Percentiles rank a stretch among this genome's conserved stretches.
Evolutionary conservation across 1,140 invertebrate species (phyloP).

Genomic region (Himalopsyche phryganea): DNA sequence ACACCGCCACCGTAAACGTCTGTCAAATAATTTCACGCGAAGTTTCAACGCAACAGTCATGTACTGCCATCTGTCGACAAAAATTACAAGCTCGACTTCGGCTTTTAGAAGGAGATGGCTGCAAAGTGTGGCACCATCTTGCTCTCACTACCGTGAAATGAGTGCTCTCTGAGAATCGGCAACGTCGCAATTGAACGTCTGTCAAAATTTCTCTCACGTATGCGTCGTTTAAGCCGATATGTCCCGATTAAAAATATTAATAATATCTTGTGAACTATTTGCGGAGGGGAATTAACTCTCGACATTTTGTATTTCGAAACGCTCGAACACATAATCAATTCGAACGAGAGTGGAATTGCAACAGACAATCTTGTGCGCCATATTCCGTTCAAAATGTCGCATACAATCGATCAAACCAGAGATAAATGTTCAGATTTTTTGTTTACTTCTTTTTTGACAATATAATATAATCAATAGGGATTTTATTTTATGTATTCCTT

Average conservation of each 20-base stretch:
- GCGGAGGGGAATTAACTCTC: too few relatives aligned
- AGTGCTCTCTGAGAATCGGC: not conserved
- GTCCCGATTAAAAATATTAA: not conserved
- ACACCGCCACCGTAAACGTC: not conserved
- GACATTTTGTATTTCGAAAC: too few relatives aligned
- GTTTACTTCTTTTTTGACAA: too few relatives aligned
- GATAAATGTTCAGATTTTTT: too few relatives aligned
- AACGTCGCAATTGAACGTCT: slow-evolving; percentile 14
- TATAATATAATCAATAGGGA: too few relatives aligned
- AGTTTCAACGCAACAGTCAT: not conserved
- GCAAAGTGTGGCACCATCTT: not conserved
- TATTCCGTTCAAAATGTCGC: too few relatives aligned
- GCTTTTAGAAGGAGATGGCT: slow-evolving; percentile 11
- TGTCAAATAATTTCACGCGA: slow-evolving; percentile 1
- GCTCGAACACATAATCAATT: too few relatives aligned
- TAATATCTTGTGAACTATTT: too few relatives aligned
- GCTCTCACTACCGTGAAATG: slow-evolving; percentile 3
- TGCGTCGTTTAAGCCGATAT: slow-evolving; percentile 3
- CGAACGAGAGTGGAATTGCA: too few relatives aligned
- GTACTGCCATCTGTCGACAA: slow-evolving; percentile 11
- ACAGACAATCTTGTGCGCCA: too few relatives aligned
- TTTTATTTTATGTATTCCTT: too few relatives aligned
- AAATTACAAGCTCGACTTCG: slow-evolving; percentile 5
- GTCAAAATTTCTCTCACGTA: slow-evolving; percentile 28
- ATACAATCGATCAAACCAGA: too few relatives aligned